Evolutionary conservation across 2,113 vertebrate species (phyloP), one percentile per base, ranked within the genome.

Genomic region (Syngnathus typhle): DNA sequence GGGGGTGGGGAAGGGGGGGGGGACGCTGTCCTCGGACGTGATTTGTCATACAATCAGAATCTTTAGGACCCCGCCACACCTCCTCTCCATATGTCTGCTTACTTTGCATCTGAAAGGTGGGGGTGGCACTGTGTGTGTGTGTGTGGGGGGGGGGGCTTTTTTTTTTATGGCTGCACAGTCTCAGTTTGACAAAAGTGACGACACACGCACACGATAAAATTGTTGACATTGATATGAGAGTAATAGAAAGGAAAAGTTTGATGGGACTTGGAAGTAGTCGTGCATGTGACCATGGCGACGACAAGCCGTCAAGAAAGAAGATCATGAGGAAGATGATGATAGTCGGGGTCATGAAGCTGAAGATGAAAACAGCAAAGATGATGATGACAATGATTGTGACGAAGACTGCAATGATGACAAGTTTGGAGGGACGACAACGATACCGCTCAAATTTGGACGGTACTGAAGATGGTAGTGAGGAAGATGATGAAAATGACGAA

Each of bases 11-110:
- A 27, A 1, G 13, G 60, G 32, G 61, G 73, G 43, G 47, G 49
- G 63, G 60, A 46, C 12, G 41, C 4, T 54, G 69, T 80, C 56
- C 64, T 75, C 80, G 87, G 84, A 91, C 88, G 89, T 91, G 91
- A 92, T 92, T 89, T 91, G 91, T 91, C 91, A 92, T 89, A 91
- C 90, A 91, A 90, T 91, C 84, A 86, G 89, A 90, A 91, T 91
- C 88, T 92, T 92, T 91, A 91, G 89, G 89, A 89, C 88, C 81
- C 63, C 4, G 13, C 81, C 60, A 90, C 80, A 85, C 91, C 91
- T 90, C 91, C 91, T 86, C 88, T 86, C 91, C 91, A 92, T 92
- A 92, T 92, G 91, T 91, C 89, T 84, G 74, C 87, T 85, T 92
- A 73, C 82, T 92, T 91, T 85, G 88, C 90, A 92, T 92, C 70